Evolutionary conservation across 2,797 vertebrate genomes (phyloP), one percentile per base, ranked within the genome.

Genomic region (Sebastes hubbsi): DNA sequence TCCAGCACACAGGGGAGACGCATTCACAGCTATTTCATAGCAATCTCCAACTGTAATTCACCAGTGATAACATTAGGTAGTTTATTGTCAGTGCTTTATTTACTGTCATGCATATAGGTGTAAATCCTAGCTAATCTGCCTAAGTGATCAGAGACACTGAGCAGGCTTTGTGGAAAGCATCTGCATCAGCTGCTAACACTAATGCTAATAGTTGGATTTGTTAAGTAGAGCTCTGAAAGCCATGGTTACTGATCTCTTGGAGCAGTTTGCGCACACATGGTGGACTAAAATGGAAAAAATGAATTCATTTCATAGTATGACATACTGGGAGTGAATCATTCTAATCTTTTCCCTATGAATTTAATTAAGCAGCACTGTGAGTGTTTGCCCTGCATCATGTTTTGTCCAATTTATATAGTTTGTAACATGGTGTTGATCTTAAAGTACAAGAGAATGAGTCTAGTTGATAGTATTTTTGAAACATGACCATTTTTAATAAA

Each of bases 71-170:
- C 58, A 69, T 42, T 38, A 65, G 1, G 64, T 71, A 24, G 65
- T 82, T 80, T 76, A 77, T 77, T 58, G 64, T 80, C 64, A 5
- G 38, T 61, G 29, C 70, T 79, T 46, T 80, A 71, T 82, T 64
- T 80, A 56, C 67, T 69, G 42, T 74, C 49, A 14, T 73, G 61
- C 78, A 29, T 80, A 68, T 25, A 69, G 58, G 66, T 78, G 63
- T 82, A 76, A 59, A 70, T 76, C 60, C 55, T 11, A 12, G 32
- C 30, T 86, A 68, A 87, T 84, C 78, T 76, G 22, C 42, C 46
- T 42, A 6, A 78, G 72, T 72, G 56, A 80, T 88, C 68, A 74
- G 74, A 72, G 30, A 81, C 56, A 63, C 29, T 61, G 58, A 85
- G 22, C 36, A 75, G 65, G 52, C 69, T 74, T 42, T 38, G 49